These are phyloP conservation scores for Periparus ater DNA, from an alignment of 2,797 vertebrate genomes.

Conservation along the genomic window DNA sequence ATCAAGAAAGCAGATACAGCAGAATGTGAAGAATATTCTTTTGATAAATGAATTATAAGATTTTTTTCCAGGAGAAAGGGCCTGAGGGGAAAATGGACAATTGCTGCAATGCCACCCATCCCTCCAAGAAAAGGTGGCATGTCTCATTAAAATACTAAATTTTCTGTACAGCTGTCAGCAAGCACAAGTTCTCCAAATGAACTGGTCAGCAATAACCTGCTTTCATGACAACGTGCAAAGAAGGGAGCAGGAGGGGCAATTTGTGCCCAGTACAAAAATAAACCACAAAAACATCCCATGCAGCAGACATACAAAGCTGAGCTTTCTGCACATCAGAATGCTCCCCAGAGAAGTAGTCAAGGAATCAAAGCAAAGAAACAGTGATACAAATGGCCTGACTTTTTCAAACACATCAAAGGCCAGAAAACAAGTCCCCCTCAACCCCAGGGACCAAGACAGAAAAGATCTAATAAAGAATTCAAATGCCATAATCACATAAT, in stretches of 20 bases:
- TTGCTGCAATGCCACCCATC: neutral
- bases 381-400: conserved; percentile 30
- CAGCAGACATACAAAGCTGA: neutral
- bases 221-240: neutral
- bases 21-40: neutral
- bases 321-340: neutral
- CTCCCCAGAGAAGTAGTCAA: conserved; percentile 35
- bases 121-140: neutral
- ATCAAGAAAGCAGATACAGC: neutral
- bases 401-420: conserved; percentile 42
- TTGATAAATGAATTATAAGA: neutral
- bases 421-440: conserved; percentile 44
- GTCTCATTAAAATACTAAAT: neutral
- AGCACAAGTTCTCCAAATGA: neutral
- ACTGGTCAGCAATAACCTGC: neutral
- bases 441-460: conserved; percentile 29
- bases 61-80: neutral
- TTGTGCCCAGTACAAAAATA: neutral
- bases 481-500: conserved; percentile 60
- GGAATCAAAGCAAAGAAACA: conserved; percentile 38
- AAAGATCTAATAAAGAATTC: conserved; percentile 62
- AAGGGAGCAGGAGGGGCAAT: neutral
- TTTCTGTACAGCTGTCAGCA: conserved; percentile 16
- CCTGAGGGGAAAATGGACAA: neutral
- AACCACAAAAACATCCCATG: conserved; percentile 23